Evolutionary conservation across 2,113 vertebrate species (phyloP).

Genomic region (Megaceryle maxima): DNA sequence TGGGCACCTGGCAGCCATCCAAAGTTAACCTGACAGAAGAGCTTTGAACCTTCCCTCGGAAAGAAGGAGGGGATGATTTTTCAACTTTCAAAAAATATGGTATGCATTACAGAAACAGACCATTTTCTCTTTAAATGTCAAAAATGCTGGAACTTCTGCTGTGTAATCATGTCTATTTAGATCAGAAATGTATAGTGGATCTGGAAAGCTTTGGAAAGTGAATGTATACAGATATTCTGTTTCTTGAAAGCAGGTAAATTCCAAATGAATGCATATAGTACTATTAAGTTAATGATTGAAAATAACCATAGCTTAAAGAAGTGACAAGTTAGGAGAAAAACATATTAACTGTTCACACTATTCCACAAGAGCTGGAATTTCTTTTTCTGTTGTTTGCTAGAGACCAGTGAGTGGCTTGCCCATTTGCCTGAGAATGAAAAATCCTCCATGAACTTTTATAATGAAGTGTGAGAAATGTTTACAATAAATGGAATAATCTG

Average conservation of each 20-base stretch:
- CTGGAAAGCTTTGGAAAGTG: neutral
- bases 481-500: neutral
- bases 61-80: neutral
- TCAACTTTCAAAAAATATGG: neutral
- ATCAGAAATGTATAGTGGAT: neutral
- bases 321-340: neutral
- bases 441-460: neutral
- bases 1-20: neutral
- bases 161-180: neutral
- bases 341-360: neutral
- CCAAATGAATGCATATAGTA: neutral
- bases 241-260: neutral
- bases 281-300: neutral
- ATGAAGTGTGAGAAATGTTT: neutral
- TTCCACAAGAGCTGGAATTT: neutral
- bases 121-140: neutral
- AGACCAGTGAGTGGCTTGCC: neutral
- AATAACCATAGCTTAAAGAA: neutral
- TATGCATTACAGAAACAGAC: neutral
- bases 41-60: neutral
- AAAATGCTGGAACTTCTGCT: neutral
- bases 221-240: neutral
- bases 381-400: neutral
- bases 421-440: neutral
- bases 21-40: neutral